Evolutionary conservation across 1,140 invertebrate genomes (phyloP).

Genomic region (Drosophila repletoides): DNA sequence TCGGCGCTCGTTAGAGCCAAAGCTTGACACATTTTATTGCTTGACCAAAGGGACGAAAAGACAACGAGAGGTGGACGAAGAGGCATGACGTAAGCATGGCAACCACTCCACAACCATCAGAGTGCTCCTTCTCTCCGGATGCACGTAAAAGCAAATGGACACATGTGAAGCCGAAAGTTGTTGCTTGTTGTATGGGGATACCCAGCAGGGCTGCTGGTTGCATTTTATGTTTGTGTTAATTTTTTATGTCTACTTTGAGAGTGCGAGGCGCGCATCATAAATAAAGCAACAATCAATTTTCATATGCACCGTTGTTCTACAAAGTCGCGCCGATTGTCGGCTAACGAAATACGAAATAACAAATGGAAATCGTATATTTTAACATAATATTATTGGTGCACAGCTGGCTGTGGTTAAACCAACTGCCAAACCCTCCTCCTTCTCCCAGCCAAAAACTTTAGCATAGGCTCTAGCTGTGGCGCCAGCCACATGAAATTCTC

Average conservation of each 20-base stretch:
- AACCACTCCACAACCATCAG: not conserved
- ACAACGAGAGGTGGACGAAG: constrained; percentile 13
- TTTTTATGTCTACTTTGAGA: constrained; percentile 76
- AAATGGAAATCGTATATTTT: constrained; percentile 78
- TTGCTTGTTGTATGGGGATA: not conserved
- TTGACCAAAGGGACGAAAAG: constrained; percentile 21
- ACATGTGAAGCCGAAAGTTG: constrained; percentile 26
- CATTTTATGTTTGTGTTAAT: constrained; percentile 79
- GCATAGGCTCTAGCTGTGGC: not conserved
- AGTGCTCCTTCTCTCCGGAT: constrained; percentile 33
- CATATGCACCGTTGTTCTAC: constrained; percentile 72
- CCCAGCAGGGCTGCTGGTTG: constrained; percentile 65
- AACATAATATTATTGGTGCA: constrained; percentile 79
- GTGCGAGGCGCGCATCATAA: constrained; percentile 55
- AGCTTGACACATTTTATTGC: constrained; percentile 74
- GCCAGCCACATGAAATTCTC: constrained; percentile 40
- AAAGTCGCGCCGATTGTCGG: constrained; percentile 45
- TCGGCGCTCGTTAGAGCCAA: constrained; percentile 68
- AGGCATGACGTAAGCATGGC: constrained; percentile 1
- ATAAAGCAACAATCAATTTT: constrained; percentile 79
- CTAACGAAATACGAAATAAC: constrained; percentile 22
- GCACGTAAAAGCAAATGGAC: constrained; percentile 76
- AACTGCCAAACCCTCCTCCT: not conserved
- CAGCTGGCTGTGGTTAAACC: constrained; percentile 50
- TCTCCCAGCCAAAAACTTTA: not conserved